A percentile compares a stretch with the other conserved stretches of the same genome.
Evolutionary conservation across 1,140 invertebrate species (phyloP).

Genomic region (Drosophila persimilis): DNA sequence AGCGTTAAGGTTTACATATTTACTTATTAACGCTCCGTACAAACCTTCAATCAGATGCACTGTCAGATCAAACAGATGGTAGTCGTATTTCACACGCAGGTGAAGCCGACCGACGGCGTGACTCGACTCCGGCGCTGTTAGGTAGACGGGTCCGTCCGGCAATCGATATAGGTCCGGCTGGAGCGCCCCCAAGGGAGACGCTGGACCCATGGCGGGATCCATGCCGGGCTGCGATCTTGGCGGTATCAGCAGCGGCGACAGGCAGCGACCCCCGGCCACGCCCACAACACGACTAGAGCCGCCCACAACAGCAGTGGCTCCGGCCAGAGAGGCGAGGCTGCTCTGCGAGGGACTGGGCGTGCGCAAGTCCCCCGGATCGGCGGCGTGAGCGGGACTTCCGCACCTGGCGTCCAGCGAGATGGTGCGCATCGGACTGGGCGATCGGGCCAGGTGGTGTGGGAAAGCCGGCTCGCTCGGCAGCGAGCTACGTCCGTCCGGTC

Average conservation of each 20-base stretch:
- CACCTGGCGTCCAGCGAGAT: constrained; percentile 89
- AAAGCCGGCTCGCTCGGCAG: constrained; percentile 75
- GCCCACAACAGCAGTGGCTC: constrained; percentile 62
- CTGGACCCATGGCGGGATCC: constrained; percentile 84
- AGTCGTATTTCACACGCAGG: constrained; percentile 94
- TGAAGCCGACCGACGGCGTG: constrained; percentile 90
- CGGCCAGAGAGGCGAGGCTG: constrained; percentile 85
- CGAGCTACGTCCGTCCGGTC: constrained; percentile 87
- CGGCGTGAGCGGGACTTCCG: constrained; percentile 84
- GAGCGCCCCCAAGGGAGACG: constrained; percentile 91
- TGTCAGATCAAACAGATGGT: constrained; percentile 93
- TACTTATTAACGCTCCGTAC: neutral
- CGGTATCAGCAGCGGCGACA: constrained; percentile 89
- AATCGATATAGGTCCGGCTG: constrained; percentile 93
- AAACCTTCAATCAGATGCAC: constrained; percentile 94
- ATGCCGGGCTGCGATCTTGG: constrained; percentile 74
- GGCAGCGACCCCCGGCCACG: constrained; percentile 84
- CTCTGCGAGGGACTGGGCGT: constrained; percentile 85
- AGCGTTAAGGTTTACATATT: too few relatives aligned
- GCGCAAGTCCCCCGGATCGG: constrained; percentile 74
- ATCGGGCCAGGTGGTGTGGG: constrained; percentile 84
- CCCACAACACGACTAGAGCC: constrained; percentile 61
- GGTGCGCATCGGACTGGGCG: constrained; percentile 89
- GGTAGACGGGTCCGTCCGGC: constrained; percentile 89
- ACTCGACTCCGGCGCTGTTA: constrained; percentile 85